Base-by-base conservation (phyloP, 2,888 invertebrate genomes). In the Trachelus stipa region DNA sequence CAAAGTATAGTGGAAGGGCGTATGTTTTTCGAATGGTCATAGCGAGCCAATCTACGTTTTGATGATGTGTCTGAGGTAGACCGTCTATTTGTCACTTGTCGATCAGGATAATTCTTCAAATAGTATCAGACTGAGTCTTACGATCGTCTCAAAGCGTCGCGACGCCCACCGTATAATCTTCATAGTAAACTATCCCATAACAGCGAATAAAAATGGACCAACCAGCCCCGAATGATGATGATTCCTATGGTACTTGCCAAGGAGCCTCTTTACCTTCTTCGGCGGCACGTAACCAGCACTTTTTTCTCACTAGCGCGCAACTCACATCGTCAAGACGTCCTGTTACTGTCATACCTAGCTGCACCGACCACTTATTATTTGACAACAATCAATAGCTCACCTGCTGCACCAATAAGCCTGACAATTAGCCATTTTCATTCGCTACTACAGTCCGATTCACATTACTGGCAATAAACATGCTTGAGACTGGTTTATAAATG, bases 361-460 rank as follows among this genome's bases (percentile, higher is more conserved):
- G 56, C 56, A 56, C 56, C 56, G 56, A 56, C 56, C 71, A 68
- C 71, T 76, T 73, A 23, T 76, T 78, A 56, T 37, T 33, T 78
- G 73, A 82, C 75, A 77, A 83, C 56, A 77, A 77, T 78, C 56
- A 79, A 73, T 71, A 79, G 86, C 89, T 90, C 90, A 90, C 90
- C 90, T 91, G 90, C 87, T 88, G 85, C 87, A 87, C 88, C 87
- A 87, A 86, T 85, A 84, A 85, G 85, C 86, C 88, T 88, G 88
- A 88, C 88, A 88, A 90, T 89, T 91, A 88, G 90, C 90, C 91
- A 90, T 91, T 90, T 89, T 89, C 87, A 85, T 85, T 89, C 85
- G 83, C 81, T 79, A 83, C 84, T 85, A 79, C 77, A 78, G 81
- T 77, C 81, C 79, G 80, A 82, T 83, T 83, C 81, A 83, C 83